Conservation (phyloP, 2,888 invertebrate genomes). For the Tenthredo distinguenda region DNA sequence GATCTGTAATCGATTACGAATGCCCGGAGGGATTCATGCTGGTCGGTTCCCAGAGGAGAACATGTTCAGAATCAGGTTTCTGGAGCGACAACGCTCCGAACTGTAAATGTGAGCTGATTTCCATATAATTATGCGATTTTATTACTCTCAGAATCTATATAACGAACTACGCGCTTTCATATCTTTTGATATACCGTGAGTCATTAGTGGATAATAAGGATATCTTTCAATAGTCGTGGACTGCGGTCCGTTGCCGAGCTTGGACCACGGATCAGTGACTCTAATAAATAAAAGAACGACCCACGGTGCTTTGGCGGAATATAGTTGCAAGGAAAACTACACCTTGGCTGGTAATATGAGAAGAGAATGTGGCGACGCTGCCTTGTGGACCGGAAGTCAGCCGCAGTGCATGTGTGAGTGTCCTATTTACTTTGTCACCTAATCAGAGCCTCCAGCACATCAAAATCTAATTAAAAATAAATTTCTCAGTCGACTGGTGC, state of each 20-base stretch:
- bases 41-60: constrained; percentile 84
- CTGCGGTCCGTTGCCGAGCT: constrained; percentile 85
- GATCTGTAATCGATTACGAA: constrained; percentile 85
- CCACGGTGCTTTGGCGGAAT: constrained; percentile 87
- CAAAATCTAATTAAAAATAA: not conserved
- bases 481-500: constrained; percentile 86
- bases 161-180: not conserved
- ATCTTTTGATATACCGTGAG: not conserved
- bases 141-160: not conserved
- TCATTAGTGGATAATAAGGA: constrained; percentile 20
- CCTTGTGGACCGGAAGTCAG: constrained; percentile 88
- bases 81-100: constrained; percentile 91
- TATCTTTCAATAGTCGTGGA: constrained; percentile 85
- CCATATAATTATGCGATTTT: not conserved
- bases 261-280: constrained; percentile 87
- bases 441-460: not conserved
- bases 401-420: constrained; percentile 88
- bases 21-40: constrained; percentile 93
- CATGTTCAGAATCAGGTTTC: constrained; percentile 87
- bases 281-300: constrained; percentile 87
- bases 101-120: constrained; percentile 88
- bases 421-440: not conserved
- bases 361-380: constrained; percentile 87
- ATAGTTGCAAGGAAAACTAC: constrained; percentile 91
- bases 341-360: constrained; percentile 88